These are phyloP conservation scores for Prostheceraeus crozeri DNA, from an alignment of 2,888 invertebrate genomes.

Conservation along the genomic window DNA sequence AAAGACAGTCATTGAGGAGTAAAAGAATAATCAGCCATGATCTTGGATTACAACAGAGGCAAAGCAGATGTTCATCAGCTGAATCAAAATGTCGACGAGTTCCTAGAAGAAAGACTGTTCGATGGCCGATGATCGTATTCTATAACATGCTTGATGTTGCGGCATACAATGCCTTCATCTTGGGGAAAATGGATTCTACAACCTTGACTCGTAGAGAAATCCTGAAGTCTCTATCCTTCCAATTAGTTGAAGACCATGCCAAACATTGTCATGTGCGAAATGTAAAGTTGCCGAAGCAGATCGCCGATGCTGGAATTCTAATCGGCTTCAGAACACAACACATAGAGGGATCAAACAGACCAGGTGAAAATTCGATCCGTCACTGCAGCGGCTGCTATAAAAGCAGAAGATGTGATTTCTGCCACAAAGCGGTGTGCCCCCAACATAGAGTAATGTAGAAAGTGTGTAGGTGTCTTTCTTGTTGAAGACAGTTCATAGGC, in stretches of 20 bases:
- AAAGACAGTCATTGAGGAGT: neutral
- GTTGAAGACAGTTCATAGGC: no score
- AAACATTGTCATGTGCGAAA: constrained; percentile 1
- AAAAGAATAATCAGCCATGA: constrained; percentile 5
- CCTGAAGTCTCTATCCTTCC: neutral
- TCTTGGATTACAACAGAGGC: constrained; percentile 14
- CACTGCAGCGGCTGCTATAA: no score
- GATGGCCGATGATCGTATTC: constrained; percentile 12
- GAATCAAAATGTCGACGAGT: constrained; percentile 6
- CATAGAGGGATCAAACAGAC: no score
- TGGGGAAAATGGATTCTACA: neutral
- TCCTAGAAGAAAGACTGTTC: constrained; percentile 19
- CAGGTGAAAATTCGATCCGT: no score
- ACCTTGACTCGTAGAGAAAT: constrained; percentile 4
- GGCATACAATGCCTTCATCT: neutral
- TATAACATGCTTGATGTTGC: constrained; percentile 20
- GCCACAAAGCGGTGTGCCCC: no score
- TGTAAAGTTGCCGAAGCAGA: constrained; percentile 6
- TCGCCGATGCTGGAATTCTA: neutral
- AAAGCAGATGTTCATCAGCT: constrained; percentile 19
- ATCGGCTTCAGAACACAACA: neutral
- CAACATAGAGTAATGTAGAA: no score
- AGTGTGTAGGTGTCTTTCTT: no score
- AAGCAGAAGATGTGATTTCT: constrained; percentile 21
- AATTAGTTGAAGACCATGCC: constrained; percentile 5